Conservation (phyloP, 2,113 vertebrate genomes). For the Apeltes quadracus region DNA sequence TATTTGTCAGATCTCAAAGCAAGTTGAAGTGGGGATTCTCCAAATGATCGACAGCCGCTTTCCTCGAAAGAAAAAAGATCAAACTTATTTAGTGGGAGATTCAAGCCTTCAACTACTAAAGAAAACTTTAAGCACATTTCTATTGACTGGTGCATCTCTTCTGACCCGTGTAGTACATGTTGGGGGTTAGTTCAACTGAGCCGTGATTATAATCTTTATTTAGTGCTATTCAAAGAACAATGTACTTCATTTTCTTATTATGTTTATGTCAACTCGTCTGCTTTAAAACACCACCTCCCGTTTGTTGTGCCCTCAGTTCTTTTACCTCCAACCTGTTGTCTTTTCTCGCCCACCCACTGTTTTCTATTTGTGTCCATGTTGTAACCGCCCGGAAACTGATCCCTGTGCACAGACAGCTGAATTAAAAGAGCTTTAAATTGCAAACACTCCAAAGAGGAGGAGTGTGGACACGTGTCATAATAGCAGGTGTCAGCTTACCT, state of each 20-base stretch:
- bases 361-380: slow-evolving; percentile 60
- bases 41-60: background rate
- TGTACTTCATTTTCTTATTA: background rate
- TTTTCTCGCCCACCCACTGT: background rate
- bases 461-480: background rate
- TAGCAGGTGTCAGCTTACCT: background rate
- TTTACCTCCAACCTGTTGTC: slow-evolving; percentile 1
- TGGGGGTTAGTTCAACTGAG: background rate
- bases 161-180: background rate
- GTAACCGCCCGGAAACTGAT: slow-evolving; percentile 51
- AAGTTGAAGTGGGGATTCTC: background rate
- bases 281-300: background rate
- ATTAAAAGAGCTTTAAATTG: slow-evolving; percentile 53
- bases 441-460: background rate
- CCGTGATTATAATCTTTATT: background rate
- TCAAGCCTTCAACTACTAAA: background rate
- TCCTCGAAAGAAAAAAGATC: background rate
- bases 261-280: background rate
- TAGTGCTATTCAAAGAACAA: background rate
- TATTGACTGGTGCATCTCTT: background rate
- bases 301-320: slow-evolving; percentile 4
- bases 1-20: background rate
- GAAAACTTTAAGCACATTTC: background rate
- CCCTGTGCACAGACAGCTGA: slow-evolving; percentile 15
- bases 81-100: background rate